Evolutionary conservation across 2,113 vertebrate genomes (phyloP).

Genomic region (Megalops atlanticus): DNA sequence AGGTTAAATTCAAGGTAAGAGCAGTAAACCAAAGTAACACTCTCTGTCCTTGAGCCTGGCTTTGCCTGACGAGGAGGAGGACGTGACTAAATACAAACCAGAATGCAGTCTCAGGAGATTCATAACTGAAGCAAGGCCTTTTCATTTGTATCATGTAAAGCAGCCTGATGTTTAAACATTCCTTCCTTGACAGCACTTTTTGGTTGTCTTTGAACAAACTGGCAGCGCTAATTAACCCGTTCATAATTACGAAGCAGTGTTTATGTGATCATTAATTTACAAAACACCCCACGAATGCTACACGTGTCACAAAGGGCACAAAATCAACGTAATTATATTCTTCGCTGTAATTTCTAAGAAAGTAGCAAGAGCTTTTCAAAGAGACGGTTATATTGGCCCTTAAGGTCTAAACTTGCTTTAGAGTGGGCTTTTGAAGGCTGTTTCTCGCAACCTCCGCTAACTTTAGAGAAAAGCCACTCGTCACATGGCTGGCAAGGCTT

Average conservation of each 20-base stretch:
- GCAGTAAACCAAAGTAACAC: background rate
- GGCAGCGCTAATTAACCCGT: background rate
- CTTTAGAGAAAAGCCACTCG: conserved; percentile 47
- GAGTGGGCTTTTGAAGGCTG: conserved; percentile 35
- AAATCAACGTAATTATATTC: conserved; percentile 18
- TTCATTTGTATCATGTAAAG: background rate
- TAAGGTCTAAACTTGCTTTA: conserved; percentile 28
- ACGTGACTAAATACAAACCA: background rate
- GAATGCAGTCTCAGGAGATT: background rate
- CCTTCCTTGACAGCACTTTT: background rate
- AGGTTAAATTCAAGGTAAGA: background rate
- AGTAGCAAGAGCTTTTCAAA: conserved; percentile 21
- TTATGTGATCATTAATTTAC: background rate
- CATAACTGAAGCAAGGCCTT: no score
- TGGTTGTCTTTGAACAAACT: background rate
- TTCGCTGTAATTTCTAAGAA: conserved; percentile 38
- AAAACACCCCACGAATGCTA: background rate
- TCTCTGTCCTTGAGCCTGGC: background rate
- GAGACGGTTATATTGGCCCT: conserved; percentile 34
- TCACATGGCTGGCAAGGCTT: conserved; percentile 30
- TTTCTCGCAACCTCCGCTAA: conserved; percentile 41
- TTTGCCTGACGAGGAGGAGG: background rate
- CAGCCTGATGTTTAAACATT: background rate
- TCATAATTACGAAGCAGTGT: background rate
- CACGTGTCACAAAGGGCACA: background rate